Conservation (phyloP, 2,113 vertebrate species). For the Circaetus gallicus region DNA sequence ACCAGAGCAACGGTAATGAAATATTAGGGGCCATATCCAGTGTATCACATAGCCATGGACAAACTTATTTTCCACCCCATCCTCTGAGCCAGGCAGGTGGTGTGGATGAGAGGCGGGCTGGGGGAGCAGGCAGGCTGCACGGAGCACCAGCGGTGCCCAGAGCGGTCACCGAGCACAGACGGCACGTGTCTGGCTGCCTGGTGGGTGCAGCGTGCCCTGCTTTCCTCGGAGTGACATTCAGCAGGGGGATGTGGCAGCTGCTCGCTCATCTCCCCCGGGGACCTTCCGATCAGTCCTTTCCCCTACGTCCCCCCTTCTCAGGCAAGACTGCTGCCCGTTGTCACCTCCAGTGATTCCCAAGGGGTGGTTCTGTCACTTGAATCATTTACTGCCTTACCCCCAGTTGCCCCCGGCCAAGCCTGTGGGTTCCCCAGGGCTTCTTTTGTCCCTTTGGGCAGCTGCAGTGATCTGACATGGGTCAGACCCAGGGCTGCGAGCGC, state of each 20-base stretch:
- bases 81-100: not conserved
- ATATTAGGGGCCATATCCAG: not conserved
- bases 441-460: not conserved
- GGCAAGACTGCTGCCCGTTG: not conserved
- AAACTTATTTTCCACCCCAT: not conserved
- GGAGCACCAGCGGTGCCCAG: rapidly evolving
- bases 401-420: not conserved
- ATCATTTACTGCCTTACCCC: not conserved
- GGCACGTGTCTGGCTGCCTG: not conserved
- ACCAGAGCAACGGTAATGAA: rapidly evolving
- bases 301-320: not conserved
- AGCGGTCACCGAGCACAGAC: rapidly evolving
- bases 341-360: not conserved
- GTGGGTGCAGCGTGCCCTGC: not conserved
- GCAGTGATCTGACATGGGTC: not conserved
- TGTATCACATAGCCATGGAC: rapidly evolving
- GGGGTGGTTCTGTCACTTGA: not conserved
- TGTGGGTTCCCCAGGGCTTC: rapidly evolving
- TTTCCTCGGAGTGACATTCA: not conserved
- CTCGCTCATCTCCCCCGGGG: not conserved
- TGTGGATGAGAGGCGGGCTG: rapidly evolving
- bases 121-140: not conserved
- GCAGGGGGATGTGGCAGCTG: not conserved
- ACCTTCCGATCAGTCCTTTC: not conserved
- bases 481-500: not conserved